phyloP scores from a whole-genome alignment of 2,888 invertebrate species.

The Chalcosyrphus nemorum region DNA sequence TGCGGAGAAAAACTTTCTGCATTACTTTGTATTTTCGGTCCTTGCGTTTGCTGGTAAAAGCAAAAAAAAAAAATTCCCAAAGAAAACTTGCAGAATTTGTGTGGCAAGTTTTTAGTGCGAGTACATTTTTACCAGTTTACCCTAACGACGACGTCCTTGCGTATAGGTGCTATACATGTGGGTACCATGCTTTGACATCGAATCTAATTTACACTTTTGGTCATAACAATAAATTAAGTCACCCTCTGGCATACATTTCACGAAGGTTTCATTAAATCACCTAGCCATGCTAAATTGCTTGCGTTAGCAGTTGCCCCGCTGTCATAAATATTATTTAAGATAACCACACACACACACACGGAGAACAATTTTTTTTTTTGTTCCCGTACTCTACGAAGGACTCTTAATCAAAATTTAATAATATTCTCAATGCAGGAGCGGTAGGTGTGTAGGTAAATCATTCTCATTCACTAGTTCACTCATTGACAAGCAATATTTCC shows the following conservation, averaged over 20 bases:
- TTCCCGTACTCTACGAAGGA: constrained; percentile 3
- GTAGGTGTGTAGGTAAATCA: constrained; percentile 50
- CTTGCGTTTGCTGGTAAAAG: background rate
- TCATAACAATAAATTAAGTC: constrained; percentile 67
- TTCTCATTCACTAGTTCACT: constrained; percentile 34
- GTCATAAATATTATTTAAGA: constrained; percentile 73
- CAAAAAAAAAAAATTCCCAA: constrained; percentile 3
- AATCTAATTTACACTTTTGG: constrained; percentile 67
- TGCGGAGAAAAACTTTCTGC: constrained; percentile 54
- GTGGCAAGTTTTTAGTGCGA: constrained; percentile 47
- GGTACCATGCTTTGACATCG: constrained; percentile 56
- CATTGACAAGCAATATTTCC: constrained; percentile 71
- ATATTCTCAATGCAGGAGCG: constrained; percentile 18
- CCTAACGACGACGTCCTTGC: background rate
- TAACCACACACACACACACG: constrained; percentile 33
- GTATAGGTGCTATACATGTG: background rate
- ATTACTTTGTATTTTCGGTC: constrained; percentile 59
- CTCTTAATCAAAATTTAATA: constrained; percentile 72
- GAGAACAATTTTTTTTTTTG: too few relatives aligned
- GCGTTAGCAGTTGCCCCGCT: constrained; percentile 64
- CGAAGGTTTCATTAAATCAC: constrained; percentile 71
- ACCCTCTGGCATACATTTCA: constrained; percentile 63
- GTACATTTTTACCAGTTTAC: background rate
- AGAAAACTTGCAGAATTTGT: constrained; percentile 63
- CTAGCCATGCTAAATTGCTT: constrained; percentile 58